Base-by-base conservation (phyloP, 2,113 vertebrate genomes). In the Triplophysa dalaica region DNA sequence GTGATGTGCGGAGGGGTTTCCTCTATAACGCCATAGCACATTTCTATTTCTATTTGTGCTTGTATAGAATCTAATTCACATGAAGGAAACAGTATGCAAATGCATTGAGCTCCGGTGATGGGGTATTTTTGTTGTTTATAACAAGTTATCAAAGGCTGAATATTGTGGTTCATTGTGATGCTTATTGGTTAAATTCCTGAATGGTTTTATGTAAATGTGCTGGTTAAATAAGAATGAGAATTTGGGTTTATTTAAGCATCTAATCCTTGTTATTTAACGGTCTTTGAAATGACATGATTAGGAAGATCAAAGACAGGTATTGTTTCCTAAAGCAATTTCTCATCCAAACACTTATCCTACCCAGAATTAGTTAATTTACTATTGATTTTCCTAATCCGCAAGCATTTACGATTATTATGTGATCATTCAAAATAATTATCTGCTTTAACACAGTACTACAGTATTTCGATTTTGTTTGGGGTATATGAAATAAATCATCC, bases 211-310 rank as follows among this genome's bases (percentile, higher is more conserved):
- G 60, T 69, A 19, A 13, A 70, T 68, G 81, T 81, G 69, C 21
- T 83, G 84, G 77, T 61, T 73, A 84, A 87, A 87, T 83, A 77
- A 43, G 79, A 65, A 79, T 76, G 17, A 69, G 72, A 72, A 66
- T 54, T 38, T 63, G 78, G n/a, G 60, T 21, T 70, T 85, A 84
- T 87, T 85, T 87, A 70, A 61, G 75, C 29, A 66, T 66, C 13
- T 73, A 63, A 82, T 81, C 75, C 79, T 65, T 79, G 29, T 24
- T 24, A 75, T 48, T 65, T 21, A 77, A 80, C 74, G 21, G 61
- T 26, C 64, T 65, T 4, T 61, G 70, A 43, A 84, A 82, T 75
- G 10, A 50, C 8, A 77, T 62, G 70, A 61, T 83, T 84, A 67
- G 56, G n/a, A 63, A 81, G 56, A 84, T 78, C 64, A 81, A 78